These are phyloP conservation scores for Tanypteryx hageni DNA, from an alignment of 2,888 invertebrate species.

Conservation along the genomic window DNA sequence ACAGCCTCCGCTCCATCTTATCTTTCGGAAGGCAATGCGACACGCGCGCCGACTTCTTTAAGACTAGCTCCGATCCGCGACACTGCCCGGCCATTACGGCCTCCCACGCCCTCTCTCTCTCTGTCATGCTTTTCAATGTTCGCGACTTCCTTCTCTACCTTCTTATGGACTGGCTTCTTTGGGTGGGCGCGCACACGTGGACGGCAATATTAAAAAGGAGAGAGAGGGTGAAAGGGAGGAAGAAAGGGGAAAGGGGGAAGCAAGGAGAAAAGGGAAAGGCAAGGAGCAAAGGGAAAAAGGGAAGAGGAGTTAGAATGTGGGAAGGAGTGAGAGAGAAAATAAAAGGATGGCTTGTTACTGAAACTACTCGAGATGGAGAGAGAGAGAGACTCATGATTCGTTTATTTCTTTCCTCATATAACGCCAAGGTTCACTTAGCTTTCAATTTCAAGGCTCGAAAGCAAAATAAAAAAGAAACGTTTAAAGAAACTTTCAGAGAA, in stretches of 20 bases:
- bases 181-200: no score
- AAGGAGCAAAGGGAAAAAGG: not conserved
- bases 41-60: not conserved
- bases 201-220: not conserved
- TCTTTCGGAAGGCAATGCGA: not conserved
- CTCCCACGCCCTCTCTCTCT: not conserved
- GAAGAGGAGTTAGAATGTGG: not conserved
- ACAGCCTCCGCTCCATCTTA: no score
- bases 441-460: not conserved
- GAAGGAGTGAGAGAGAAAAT: not conserved
- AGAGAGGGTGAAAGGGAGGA: not conserved
- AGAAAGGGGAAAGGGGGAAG: not conserved
- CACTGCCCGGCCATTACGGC: not conserved
- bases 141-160: not conserved
- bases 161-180: not conserved
- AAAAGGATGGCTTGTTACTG: not conserved
- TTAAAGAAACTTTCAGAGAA: not conserved
- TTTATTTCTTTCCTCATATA: not conserved
- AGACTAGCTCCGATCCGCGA: no score
- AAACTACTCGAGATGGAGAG: not conserved
- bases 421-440: not conserved
- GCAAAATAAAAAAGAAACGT: not conserved
- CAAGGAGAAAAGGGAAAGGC: not conserved
- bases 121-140: not conserved
- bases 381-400: not conserved